A percentile compares a stretch with the other conserved stretches of the same genome.
Conservation (phyloP, 2,797 vertebrate species). For the Rallus crepitans region DNA sequence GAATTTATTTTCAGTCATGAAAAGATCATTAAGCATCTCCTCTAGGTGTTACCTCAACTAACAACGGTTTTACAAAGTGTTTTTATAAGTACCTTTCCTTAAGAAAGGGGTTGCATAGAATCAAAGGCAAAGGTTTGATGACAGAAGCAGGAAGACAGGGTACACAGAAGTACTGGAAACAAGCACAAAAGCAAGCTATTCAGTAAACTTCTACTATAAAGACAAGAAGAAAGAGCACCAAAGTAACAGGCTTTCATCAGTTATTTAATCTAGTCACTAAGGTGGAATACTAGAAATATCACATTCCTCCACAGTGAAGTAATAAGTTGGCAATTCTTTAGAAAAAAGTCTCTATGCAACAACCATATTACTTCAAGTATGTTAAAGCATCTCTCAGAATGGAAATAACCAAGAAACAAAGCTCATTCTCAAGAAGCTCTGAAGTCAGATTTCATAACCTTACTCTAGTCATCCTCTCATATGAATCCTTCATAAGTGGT, state of each 20-base stretch:
- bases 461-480: not conserved
- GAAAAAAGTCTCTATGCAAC: not conserved
- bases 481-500: not conserved
- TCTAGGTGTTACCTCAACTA: not conserved
- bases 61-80: not conserved
- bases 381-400: not conserved
- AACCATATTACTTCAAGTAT: not conserved
- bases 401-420: conserved; percentile 9
- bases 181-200: conserved; percentile 1
- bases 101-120: not conserved
- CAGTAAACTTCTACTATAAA: not conserved
- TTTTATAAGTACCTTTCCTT: not conserved
- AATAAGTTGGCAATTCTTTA: conserved; percentile 29
- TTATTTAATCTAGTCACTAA: conserved; percentile 50
- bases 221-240: conserved; percentile 3
- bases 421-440: not conserved
- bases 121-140: not conserved
- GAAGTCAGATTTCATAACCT: not conserved
- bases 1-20: not conserved
- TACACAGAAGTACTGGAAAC: not conserved
- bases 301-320: conserved; percentile 46
- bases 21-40: not conserved
- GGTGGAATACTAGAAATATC: conserved; percentile 47
- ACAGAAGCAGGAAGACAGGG: not conserved
- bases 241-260: conserved; percentile 26